Conservation (phyloP, 2,797 vertebrate species). For the Cossypha heuglini region DNA sequence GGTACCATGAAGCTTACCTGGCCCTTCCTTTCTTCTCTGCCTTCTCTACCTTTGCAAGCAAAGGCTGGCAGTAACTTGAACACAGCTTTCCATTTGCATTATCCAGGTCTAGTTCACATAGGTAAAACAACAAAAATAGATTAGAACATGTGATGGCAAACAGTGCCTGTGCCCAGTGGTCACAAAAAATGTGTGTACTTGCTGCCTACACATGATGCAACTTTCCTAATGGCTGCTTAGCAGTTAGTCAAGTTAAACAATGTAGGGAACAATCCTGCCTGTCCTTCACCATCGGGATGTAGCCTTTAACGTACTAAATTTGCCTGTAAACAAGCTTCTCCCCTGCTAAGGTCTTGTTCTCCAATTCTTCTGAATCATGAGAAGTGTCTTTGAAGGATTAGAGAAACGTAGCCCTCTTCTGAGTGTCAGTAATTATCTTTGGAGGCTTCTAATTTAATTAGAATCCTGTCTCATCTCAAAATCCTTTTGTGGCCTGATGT, state of each 20-base stretch:
- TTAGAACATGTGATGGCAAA: not conserved
- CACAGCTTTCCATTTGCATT: not conserved
- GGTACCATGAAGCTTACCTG: not conserved
- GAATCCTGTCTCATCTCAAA: not conserved
- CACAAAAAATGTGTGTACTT: not conserved
- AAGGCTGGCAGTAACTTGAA: not conserved
- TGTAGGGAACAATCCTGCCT: not conserved
- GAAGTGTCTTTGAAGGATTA: slow-evolving; percentile 12
- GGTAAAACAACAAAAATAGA: not conserved
- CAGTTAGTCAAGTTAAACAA: not conserved
- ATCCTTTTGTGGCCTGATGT: not conserved
- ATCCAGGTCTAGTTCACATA: not conserved
- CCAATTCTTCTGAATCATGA: not conserved
- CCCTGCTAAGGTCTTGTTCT: not conserved
- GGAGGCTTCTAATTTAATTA: not conserved
- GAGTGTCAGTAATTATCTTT: not conserved
- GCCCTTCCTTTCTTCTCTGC: not conserved
- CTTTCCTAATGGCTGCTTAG: not conserved
- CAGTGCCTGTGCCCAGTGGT: not conserved
- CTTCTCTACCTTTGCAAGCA: not conserved
- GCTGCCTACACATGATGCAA: not conserved
- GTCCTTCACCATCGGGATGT: not conserved
- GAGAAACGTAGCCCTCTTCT: not conserved
- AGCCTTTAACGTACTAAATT: not conserved
- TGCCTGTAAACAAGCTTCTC: not conserved